Percentiles rank a stretch among this genome's conserved stretches.
phyloP scores from a whole-genome alignment of 2,888 invertebrate genomes.

The Andrena hattorfiana region DNA sequence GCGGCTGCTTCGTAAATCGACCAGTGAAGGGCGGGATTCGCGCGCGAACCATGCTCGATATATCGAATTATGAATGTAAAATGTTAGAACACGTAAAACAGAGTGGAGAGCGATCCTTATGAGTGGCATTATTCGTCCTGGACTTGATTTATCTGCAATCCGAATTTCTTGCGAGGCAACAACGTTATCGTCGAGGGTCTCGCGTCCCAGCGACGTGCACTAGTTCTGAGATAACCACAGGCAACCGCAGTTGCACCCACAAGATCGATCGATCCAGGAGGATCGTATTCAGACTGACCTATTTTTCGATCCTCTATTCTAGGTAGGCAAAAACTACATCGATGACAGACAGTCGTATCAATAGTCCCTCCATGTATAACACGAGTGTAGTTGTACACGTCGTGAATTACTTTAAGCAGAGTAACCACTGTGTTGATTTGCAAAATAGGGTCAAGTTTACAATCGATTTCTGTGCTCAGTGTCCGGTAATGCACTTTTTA shows the following conservation, averaged over 20 bases:
- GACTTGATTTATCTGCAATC: too few relatives aligned
- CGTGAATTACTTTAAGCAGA: too few relatives aligned
- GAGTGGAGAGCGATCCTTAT: background rate
- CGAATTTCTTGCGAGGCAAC: too few relatives aligned
- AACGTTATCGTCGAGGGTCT: background rate
- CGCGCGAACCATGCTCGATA: constrained; percentile 54
- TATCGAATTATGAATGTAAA: background rate
- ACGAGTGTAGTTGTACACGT: too few relatives aligned
- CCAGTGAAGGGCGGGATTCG: constrained; percentile 25
- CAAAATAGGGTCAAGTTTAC: too few relatives aligned
- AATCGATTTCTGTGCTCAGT: too few relatives aligned
- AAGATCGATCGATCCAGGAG: constrained; percentile 40
- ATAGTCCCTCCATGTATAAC: background rate
- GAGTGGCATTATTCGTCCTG: background rate
- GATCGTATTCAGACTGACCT: constrained; percentile 44
- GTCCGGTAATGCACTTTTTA: too few relatives aligned
- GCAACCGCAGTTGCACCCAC: constrained; percentile 47
- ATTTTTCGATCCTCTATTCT: constrained; percentile 36
- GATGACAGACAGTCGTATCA: background rate
- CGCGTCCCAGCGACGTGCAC: constrained; percentile 31
- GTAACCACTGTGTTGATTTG: too few relatives aligned
- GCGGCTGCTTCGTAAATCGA: constrained; percentile 18
- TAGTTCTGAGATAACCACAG: constrained; percentile 39
- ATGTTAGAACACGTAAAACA: background rate
- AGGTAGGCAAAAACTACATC: constrained; percentile 47